A percentile compares a stretch with the other conserved stretches of the same genome.
Evolutionary conservation across 37 sponge, comb jelly and placozoan species (phyloP).

Genomic region (Cliona cf. orientalis): DNA sequence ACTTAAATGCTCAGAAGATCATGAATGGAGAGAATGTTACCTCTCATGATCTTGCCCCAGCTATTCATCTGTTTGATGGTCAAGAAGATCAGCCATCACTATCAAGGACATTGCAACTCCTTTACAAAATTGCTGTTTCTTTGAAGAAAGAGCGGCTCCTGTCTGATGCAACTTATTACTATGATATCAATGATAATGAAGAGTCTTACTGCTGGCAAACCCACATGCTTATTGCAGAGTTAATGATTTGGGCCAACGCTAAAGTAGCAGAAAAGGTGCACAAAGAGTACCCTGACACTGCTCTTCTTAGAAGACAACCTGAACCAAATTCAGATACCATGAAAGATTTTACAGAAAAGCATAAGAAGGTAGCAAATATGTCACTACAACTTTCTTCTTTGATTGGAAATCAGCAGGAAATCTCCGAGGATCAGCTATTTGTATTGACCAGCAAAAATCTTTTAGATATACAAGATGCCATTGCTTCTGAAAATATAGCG

Average conservation of each 20-base stretch:
- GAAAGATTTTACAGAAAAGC: not conserved
- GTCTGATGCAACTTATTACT: conserved; percentile 14
- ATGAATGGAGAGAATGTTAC: conserved; percentile 10
- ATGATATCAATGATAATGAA: conserved; percentile 23
- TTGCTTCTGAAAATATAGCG: not conserved
- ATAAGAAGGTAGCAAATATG: not conserved
- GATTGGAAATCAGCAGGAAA: no score
- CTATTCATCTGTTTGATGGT: not conserved
- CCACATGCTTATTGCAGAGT: conserved; percentile 55
- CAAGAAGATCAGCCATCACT: conserved; percentile 10
- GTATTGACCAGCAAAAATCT: conserved; percentile 1
- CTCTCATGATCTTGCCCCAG: not conserved
- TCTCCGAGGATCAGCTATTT: not conserved
- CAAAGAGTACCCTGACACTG: not conserved
- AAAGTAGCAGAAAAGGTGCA: conserved; percentile 35
- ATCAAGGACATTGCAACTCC: conserved; percentile 9
- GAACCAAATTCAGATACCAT: conserved; percentile 26
- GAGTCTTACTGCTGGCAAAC: conserved; percentile 33
- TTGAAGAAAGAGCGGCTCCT: conserved; percentile 24
- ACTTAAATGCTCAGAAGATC: conserved; percentile 50
- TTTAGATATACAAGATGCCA: not conserved
- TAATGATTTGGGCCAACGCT: conserved; percentile 81
- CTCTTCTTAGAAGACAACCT: conserved; percentile 48
- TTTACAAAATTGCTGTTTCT: conserved; percentile 34
- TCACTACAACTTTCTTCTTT: conserved; percentile 14